Evolutionary conservation across 2,797 vertebrate genomes (phyloP), one percentile per base, ranked within the genome.

Genomic region (Sebastolobus alascanus): DNA sequence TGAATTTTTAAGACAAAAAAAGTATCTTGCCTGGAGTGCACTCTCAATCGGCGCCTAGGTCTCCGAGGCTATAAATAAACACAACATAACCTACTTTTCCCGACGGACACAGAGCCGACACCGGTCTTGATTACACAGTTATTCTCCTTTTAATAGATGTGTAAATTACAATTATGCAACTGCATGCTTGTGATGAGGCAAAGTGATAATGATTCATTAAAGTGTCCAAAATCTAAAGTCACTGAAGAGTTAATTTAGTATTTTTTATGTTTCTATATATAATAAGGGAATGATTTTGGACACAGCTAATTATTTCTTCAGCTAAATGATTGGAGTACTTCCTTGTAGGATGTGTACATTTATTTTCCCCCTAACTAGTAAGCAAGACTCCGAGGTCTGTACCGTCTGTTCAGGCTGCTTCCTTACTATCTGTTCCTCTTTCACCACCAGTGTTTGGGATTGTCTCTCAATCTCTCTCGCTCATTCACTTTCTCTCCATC

Each of bases 401-500:
- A 46, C 43, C 16, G 16, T 46, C 43, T 46, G 43, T 46, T 14
- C 43, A 46, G 43, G 16, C 43, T 46, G 43, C 43, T 6, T 65
- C 35, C n/a, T 27, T 8, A 3, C 33, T 33, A 1, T 10, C 55
- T 31, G 6, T 55, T 6, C 8, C 60, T 74, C 52, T 50, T 65
- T 27, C 11, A 20, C 63, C 56, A 12, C 38, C 54, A n/a, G 2
- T 69, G 66, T 55, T 52, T 38, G 11, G 18, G 54, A 11, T 58
- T n/a, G 52, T 75, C 63, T 69, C 60, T 65, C 56, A 10, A 69
- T 77, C 46, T 52, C 79, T 43, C 25, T 50, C 37, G 11, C 69
- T 72, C 66, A 3, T 78, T 83, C 77, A 75, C 85, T 77, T 64
- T 68, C 73, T 14, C 46, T 71, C 67, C 29, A 4, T 70, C 79